Percentiles rank a stretch among this genome's conserved stretches.
phyloP scores from a whole-genome alignment of 2,113 vertebrate species.

The Muscicapa adusta region DNA sequence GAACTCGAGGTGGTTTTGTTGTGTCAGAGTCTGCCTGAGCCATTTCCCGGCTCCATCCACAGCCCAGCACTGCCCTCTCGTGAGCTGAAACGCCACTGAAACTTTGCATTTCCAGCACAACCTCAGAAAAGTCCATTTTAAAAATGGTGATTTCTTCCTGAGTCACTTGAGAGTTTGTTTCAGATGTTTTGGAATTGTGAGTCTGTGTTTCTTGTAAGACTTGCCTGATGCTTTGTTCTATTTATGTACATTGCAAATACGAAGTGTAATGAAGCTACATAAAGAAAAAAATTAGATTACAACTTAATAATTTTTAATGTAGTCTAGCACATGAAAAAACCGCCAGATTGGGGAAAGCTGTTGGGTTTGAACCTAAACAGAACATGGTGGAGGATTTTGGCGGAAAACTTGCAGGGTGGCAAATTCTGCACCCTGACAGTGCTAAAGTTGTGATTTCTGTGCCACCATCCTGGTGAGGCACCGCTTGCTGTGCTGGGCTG shows the following conservation, averaged over 20 bases:
- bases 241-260: too few species aligned
- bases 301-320: too few species aligned
- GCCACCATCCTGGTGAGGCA: accelerated
- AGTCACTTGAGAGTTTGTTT: too few species aligned
- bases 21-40: accelerated
- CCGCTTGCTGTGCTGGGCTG: accelerated
- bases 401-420: neutral
- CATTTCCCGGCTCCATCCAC: neutral
- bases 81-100: neutral
- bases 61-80: constrained; percentile 54
- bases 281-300: too few species aligned
- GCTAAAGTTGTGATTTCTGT: neutral
- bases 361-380: neutral
- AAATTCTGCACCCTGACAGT: accelerated
- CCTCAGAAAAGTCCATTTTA: accelerated
- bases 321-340: too few species aligned
- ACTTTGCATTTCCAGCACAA: accelerated
- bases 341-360: neutral
- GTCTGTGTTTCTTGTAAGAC: too few species aligned
- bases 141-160: neutral
- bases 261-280: too few species aligned
- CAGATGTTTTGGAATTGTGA: too few species aligned
- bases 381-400: neutral
- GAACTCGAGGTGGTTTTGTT: neutral
- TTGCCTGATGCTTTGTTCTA: too few species aligned